Percentiles rank a stretch among this genome's conserved stretches.
Evolutionary conservation across 2,113 vertebrate genomes (phyloP).

Genomic region (Myocastor coypus): DNA sequence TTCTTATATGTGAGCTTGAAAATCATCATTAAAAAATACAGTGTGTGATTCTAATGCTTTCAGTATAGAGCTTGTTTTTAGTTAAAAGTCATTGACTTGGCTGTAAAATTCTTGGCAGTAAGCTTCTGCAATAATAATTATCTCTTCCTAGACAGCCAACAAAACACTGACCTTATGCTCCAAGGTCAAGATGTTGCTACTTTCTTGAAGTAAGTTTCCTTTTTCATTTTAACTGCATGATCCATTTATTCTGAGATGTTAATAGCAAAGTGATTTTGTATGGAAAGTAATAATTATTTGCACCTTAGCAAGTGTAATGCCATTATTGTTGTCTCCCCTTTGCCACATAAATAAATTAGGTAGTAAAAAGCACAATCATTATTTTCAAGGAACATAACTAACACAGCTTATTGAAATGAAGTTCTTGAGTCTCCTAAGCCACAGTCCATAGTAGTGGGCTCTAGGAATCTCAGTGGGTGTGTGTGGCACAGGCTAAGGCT

Average conservation of each 20-base stretch:
- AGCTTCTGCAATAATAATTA: neutral
- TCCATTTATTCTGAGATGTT: slow-evolving; percentile 46
- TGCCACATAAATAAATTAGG: neutral
- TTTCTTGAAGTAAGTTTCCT: slow-evolving; percentile 21
- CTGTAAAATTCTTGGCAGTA: neutral
- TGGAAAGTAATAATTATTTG: slow-evolving; percentile 27
- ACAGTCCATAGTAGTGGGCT: neutral
- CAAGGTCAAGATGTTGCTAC: neutral
- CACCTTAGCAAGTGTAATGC: neutral
- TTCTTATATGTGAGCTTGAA: neutral
- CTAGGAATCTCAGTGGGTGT: neutral
- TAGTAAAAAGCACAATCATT: neutral
- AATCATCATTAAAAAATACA: too few relatives aligned
- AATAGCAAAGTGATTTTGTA: slow-evolving; percentile 8
- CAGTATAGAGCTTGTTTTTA: neutral
- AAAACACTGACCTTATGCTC: slow-evolving; percentile 13
- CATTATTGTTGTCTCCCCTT: slow-evolving; percentile 6
- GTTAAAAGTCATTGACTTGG: slow-evolving; percentile 7
- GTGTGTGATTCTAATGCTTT: neutral
- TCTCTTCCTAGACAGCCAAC: slow-evolving; percentile 25
- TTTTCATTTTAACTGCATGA: slow-evolving; percentile 33
- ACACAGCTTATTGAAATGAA: neutral
- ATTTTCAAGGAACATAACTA: neutral
- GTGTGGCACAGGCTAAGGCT: neutral
- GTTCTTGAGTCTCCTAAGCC: neutral